Conservation (phyloP, 2,888 invertebrate species). For the Apodemia hepburni region DNA sequence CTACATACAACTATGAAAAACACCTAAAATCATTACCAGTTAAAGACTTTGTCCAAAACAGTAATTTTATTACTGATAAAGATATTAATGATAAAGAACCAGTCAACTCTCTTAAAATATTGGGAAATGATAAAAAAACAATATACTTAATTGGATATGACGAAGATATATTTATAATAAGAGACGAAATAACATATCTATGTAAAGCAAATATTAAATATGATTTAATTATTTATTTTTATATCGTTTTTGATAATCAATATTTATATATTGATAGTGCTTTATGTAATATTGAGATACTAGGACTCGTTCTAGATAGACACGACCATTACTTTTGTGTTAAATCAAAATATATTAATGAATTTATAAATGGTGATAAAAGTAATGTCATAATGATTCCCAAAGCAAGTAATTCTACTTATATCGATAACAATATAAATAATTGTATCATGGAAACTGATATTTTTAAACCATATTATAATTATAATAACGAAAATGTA, state of each 20-base stretch:
- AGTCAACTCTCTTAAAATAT: background rate
- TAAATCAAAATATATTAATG: background rate
- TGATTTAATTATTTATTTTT: background rate
- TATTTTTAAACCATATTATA: background rate
- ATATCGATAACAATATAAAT: background rate
- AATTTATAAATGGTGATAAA: background rate
- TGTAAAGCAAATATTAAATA: background rate
- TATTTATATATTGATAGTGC: background rate
- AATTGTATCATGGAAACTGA: background rate
- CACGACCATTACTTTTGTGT: background rate
- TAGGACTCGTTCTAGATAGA: background rate
- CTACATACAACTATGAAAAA: background rate
- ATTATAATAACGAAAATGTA: too few species aligned
- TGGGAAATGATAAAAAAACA: background rate
- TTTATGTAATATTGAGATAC: background rate
- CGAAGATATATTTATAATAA: conserved; percentile 9
- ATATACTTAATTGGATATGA: conserved; percentile 15
- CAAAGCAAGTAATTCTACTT: background rate
- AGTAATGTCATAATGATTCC: background rate
- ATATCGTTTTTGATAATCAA: background rate
- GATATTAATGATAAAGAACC: background rate
- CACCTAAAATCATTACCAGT: background rate
- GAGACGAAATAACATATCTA: background rate
- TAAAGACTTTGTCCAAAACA: background rate
- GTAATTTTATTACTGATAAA: background rate